These are phyloP conservation scores for Varroa destructor DNA, from an alignment of 1,140 invertebrate genomes.

Conservation along the genomic window DNA sequence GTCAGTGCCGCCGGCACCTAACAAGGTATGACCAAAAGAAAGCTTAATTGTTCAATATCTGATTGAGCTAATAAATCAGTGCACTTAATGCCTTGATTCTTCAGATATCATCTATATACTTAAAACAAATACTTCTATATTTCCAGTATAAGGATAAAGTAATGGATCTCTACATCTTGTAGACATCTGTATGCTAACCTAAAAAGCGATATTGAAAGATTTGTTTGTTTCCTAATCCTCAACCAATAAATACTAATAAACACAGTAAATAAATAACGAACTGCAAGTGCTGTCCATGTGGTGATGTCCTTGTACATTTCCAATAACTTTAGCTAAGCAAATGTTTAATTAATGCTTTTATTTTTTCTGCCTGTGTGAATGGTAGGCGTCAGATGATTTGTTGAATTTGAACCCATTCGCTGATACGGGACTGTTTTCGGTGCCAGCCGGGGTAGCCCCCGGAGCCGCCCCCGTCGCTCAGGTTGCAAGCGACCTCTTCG, in stretches of 20 bases:
- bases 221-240: no score
- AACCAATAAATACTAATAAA: no score
- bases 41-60: not conserved
- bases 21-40: not conserved
- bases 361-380: conserved; percentile 30
- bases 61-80: not conserved
- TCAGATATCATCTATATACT: conserved; percentile 19
- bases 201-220: no score
- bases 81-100: not conserved
- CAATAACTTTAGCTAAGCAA: no score
- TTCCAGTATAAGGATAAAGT: no score
- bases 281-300: no score
- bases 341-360: no score
- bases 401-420: conserved; percentile 55
- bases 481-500: conserved; percentile 12
- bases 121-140: no score
- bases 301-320: no score
- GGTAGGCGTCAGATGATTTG: conserved; percentile 72
- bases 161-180: no score
- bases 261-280: no score
- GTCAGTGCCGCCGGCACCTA: conserved; percentile 38
- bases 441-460: conserved; percentile 34
- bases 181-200: no score
- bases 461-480: conserved; percentile 38
- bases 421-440: conserved; percentile 39